Evolutionary conservation across 2,888 invertebrate species (phyloP).

Genomic region (Ypsolopha sequella): DNA sequence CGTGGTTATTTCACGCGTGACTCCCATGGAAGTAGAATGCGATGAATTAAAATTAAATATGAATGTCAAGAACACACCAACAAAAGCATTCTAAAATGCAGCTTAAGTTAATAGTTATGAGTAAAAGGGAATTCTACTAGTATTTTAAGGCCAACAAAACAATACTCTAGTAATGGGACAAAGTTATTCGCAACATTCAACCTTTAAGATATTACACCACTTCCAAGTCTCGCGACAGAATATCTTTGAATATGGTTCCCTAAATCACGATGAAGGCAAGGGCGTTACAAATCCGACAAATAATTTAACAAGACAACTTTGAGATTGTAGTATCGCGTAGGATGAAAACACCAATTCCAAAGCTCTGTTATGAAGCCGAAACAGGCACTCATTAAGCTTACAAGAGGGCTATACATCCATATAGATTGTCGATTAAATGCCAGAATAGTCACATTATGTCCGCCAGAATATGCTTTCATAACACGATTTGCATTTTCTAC

Average conservation of each 20-base stretch:
- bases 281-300: slow-evolving; percentile 26
- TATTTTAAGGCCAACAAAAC: too few species aligned
- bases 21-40: too few species aligned
- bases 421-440: slow-evolving; percentile 37
- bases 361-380: slow-evolving; percentile 22
- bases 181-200: too few species aligned
- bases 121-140: too few species aligned
- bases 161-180: too few species aligned
- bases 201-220: not conserved
- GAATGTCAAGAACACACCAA: too few species aligned
- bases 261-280: slow-evolving; percentile 35
- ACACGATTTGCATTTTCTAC: slow-evolving; percentile 36
- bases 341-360: slow-evolving; percentile 32
- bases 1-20: too few species aligned
- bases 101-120: too few species aligned
- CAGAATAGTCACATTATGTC: slow-evolving; percentile 34
- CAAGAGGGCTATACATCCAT: slow-evolving; percentile 33
- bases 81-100: too few species aligned
- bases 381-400: slow-evolving; percentile 32
- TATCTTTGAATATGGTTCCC: slow-evolving; percentile 4
- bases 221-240: not conserved
- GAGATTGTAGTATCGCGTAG: slow-evolving; percentile 45
- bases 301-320: slow-evolving; percentile 42
- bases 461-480: slow-evolving; percentile 25
- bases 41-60: too few species aligned